A percentile compares a stretch with the other conserved stretches of the same genome.
These are phyloP conservation scores for Hirundo rustica DNA, from an alignment of 2,797 vertebrate species.

Conservation along the genomic window DNA sequence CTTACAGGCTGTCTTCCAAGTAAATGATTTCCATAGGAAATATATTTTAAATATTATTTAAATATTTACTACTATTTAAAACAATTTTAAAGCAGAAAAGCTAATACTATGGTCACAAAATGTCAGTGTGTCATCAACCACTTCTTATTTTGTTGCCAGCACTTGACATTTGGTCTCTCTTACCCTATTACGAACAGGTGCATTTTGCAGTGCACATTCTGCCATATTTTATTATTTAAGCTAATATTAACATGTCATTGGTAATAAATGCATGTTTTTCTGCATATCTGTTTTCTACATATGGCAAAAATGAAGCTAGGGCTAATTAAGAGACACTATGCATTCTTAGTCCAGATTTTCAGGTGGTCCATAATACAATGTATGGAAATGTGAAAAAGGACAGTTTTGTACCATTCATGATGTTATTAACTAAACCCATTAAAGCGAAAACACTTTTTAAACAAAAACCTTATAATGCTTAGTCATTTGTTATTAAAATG, in stretches of 20 bases:
- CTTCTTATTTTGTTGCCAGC: conserved; percentile 47
- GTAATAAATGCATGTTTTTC: conserved; percentile 75
- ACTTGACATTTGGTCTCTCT: conserved; percentile 44
- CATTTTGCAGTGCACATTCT: conserved; percentile 52
- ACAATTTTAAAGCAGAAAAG: conserved; percentile 63
- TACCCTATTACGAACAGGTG: conserved; percentile 29
- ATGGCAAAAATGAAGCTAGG: conserved; percentile 67
- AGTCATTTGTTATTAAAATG: conserved; percentile 58
- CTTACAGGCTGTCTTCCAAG: conserved; percentile 72
- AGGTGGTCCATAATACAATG: conserved; percentile 77
- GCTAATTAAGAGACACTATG: conserved; percentile 72
- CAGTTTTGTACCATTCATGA: conserved; percentile 81
- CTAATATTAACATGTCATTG: conserved; percentile 57
- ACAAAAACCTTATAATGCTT: conserved; percentile 71
- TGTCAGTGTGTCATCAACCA: conserved; percentile 47
- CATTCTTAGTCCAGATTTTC: conserved; percentile 76
- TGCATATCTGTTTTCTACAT: conserved; percentile 63
- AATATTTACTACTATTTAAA: conserved; percentile 74
- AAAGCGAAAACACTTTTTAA: conserved; percentile 81
- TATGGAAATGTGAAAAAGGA: conserved; percentile 82
- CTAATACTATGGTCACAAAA: conserved; percentile 59
- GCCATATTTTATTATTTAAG: conserved; percentile 64
- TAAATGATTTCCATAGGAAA: conserved; percentile 68
- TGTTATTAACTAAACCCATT: conserved; percentile 83
- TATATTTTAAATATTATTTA: conserved; percentile 76